phyloP scores from a whole-genome alignment of 1,140 invertebrate genomes.

The Philotrypesis tridentata region DNA sequence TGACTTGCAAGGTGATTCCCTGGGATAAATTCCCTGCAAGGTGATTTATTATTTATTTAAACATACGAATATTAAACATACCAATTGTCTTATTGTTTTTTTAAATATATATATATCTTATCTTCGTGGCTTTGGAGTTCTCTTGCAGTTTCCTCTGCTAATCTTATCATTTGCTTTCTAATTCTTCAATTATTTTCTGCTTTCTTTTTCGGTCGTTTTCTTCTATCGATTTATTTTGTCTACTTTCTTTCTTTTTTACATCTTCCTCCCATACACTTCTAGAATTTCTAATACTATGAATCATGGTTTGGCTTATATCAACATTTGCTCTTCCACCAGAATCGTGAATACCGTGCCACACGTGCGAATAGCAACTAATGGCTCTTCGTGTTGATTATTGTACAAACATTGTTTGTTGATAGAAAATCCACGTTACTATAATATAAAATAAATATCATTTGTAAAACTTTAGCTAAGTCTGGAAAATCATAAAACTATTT shows the following conservation, averaged over 20 bases:
- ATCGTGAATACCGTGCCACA: constrained; percentile 36
- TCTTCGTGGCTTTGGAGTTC: too few relatives aligned
- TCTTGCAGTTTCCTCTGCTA: too few relatives aligned
- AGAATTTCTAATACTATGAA: constrained; percentile 18
- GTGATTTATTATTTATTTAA: too few relatives aligned
- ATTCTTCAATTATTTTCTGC: constrained; percentile 22
- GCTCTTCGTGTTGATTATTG: constrained; percentile 36
- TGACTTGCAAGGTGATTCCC: too few relatives aligned
- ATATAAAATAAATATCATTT: constrained; percentile 38
- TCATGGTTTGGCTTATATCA: constrained; percentile 26
- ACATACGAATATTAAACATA: too few relatives aligned
- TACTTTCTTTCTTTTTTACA: background rate
- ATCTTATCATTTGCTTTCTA: constrained; percentile 2
- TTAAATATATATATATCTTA: too few relatives aligned
- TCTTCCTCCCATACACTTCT: background rate
- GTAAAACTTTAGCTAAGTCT: background rate
- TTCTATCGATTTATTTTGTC: too few relatives aligned
- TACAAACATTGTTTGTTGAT: constrained; percentile 41
- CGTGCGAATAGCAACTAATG: constrained; percentile 38
- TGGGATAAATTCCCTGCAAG: too few relatives aligned
- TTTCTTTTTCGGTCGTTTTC: background rate
- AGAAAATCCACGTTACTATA: constrained; percentile 45
- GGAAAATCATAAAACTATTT: background rate
- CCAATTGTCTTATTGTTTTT: too few relatives aligned
- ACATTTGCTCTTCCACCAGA: constrained; percentile 23